A percentile compares a stretch with the other conserved stretches of the same genome.
Conservation (phyloP, 2,113 vertebrate species). For the Calonectris borealis region DNA sequence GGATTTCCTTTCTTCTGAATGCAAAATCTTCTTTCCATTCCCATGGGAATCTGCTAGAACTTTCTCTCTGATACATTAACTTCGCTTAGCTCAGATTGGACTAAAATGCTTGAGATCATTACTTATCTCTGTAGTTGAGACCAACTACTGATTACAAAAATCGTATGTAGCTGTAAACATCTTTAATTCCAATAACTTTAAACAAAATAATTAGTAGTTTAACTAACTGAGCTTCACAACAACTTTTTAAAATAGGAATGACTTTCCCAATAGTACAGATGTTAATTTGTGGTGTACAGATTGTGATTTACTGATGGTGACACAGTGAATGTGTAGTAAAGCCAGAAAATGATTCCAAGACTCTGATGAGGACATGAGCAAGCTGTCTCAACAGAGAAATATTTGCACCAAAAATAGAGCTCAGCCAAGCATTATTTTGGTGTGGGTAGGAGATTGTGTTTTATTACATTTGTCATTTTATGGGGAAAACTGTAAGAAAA, state of each 20-base stretch:
- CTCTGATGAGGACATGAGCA: conserved; percentile 21
- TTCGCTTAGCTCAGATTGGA: neutral
- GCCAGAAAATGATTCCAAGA: conserved; percentile 51
- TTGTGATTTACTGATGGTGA: conserved; percentile 43
- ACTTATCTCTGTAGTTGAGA: neutral
- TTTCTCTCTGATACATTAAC: neutral
- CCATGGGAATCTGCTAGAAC: neutral
- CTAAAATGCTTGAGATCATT: neutral
- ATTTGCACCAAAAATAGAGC: conserved; percentile 45
- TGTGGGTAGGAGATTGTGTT: neutral
- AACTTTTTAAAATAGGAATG: neutral
- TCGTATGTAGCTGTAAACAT: conserved; percentile 16
- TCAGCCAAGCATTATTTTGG: conserved; percentile 39
- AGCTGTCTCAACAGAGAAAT: conserved; percentile 43
- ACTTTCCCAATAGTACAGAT: conserved; percentile 29
- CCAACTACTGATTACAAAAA: neutral
- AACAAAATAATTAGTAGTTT: conserved; percentile 46
- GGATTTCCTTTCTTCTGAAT: neutral
- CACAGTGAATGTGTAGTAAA: conserved; percentile 1
- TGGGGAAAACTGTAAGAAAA: neutral
- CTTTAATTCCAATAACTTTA: conserved; percentile 32
- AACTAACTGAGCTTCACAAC: conserved; percentile 3
- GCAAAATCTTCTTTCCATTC: neutral
- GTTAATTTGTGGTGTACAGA: conserved; percentile 25
- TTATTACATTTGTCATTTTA: neutral